Evolutionary conservation across 2,888 invertebrate genomes (phyloP).

Genomic region (Oasisia sp.): DNA sequence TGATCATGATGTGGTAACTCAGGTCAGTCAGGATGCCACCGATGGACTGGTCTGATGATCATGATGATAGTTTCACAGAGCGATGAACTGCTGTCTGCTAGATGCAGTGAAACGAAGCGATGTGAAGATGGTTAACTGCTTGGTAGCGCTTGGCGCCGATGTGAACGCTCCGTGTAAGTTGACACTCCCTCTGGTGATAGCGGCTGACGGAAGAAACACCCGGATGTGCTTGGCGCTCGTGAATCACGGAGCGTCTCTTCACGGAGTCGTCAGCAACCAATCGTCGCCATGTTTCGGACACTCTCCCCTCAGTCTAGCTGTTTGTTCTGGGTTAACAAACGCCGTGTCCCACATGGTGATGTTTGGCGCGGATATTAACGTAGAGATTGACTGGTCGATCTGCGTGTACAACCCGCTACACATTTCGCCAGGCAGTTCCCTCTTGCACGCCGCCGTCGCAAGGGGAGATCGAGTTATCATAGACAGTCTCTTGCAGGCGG

Average conservation of each 20-base stretch:
- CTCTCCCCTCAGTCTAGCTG: not conserved
- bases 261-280: not conserved
- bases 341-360: not conserved
- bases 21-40: too few relatives aligned
- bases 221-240: not conserved
- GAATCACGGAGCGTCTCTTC: not conserved
- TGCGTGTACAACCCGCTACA: not conserved
- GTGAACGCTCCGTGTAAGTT: not conserved
- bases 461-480: conserved; percentile 4
- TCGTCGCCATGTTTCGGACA: not conserved
- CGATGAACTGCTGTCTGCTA: not conserved
- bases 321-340: not conserved
- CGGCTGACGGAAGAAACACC: not conserved
- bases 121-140: not conserved
- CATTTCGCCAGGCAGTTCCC: not conserved
- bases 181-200: not conserved
- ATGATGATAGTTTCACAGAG: not conserved
- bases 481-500: not conserved
- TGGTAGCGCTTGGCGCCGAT: not conserved
- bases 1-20: too few relatives aligned
- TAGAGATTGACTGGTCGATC: not conserved
- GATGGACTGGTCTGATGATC: too few relatives aligned
- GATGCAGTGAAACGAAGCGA: not conserved
- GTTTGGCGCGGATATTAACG: not conserved
- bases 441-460: not conserved